Evolutionary conservation across 1,140 invertebrate genomes (phyloP).

Genomic region (Chelonus insularis): DNA sequence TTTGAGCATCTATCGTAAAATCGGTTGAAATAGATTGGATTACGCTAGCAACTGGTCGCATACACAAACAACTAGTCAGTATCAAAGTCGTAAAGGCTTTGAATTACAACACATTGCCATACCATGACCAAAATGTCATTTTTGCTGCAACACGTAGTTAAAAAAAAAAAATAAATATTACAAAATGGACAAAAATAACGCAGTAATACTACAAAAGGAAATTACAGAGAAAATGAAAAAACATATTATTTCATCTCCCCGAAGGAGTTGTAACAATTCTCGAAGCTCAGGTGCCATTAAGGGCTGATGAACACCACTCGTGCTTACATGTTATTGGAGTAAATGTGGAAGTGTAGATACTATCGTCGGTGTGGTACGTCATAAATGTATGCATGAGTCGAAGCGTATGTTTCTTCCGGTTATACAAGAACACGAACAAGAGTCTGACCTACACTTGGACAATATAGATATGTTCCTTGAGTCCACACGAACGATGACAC

Average conservation of each 20-base stretch:
- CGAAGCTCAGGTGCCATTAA: neutral
- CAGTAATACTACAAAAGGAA: too few relatives aligned
- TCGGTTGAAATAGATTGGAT: constrained; percentile 26
- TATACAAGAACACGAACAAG: neutral
- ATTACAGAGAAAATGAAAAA: too few relatives aligned
- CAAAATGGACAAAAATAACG: too few relatives aligned
- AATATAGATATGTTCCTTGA: neutral
- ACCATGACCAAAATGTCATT: neutral
- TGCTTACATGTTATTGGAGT: neutral
- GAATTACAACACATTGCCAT: neutral
- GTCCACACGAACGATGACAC: too few relatives aligned
- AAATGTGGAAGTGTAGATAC: constrained; percentile 2
- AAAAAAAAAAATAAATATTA: too few relatives aligned
- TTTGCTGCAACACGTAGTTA: neutral
- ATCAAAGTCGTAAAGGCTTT: neutral
- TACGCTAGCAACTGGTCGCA: neutral
- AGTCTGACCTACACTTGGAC: neutral
- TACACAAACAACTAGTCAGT: neutral
- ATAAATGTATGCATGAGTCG: constrained; percentile 27
- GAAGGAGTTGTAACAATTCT: neutral
- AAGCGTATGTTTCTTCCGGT: constrained; percentile 3
- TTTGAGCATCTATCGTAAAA: constrained; percentile 19
- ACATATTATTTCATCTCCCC: neutral
- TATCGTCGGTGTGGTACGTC: neutral
- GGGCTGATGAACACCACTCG: constrained; percentile 19